Conservation (phyloP, 2,113 vertebrate species). For the Falco punctatus region DNA sequence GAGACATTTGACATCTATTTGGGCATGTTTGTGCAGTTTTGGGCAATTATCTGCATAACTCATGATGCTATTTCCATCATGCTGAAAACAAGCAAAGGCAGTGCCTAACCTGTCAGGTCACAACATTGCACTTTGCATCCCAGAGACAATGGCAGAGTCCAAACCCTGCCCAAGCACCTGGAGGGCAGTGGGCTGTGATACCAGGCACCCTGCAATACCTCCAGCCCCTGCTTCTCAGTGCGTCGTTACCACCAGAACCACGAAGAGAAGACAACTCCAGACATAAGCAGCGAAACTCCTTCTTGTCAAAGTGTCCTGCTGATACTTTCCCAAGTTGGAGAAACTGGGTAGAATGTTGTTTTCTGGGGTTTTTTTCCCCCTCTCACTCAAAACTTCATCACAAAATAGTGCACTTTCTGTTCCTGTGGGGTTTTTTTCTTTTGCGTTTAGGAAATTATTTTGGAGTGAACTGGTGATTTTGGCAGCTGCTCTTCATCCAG, state of each 20-base stretch:
- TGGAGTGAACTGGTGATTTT: background rate
- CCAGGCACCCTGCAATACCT: accelerated
- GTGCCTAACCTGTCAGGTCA: background rate
- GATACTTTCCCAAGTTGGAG: background rate
- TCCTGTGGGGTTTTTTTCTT: background rate
- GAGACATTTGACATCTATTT: background rate
- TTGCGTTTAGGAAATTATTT: background rate
- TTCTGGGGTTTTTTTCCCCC: background rate
- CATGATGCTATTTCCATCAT: background rate
- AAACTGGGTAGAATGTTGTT: background rate
- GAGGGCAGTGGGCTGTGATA: background rate
- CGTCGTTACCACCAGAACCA: background rate
- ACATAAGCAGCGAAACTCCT: background rate
- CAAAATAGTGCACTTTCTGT: background rate
- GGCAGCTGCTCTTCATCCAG: background rate
- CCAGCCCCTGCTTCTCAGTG: background rate
- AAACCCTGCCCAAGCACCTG: background rate
- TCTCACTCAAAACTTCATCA: background rate
- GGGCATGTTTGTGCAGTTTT: background rate
- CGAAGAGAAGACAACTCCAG: background rate
- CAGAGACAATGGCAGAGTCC: accelerated
- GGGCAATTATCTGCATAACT: background rate
- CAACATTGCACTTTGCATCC: background rate
- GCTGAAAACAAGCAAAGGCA: background rate
- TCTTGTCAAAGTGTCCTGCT: background rate